Evolutionary conservation across 1,140 invertebrate species (phyloP).

Genomic region (Protaetia brevitarsis): DNA sequence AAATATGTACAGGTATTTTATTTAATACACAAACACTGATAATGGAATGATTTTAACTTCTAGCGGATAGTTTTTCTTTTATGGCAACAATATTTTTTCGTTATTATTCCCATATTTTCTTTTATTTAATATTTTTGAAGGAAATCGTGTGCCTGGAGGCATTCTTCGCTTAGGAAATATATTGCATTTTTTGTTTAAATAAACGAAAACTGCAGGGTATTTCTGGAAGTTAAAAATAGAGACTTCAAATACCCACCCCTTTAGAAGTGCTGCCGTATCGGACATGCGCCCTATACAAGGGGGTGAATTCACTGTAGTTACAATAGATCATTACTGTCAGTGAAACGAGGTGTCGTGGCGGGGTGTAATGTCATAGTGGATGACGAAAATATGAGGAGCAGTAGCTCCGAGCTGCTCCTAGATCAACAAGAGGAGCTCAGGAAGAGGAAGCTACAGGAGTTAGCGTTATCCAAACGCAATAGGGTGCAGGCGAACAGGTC

Average conservation of each 20-base stretch:
- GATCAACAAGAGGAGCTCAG: slow-evolving; percentile 68
- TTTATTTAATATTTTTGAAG: too few species aligned
- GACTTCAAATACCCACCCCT: background rate
- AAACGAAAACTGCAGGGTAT: too few species aligned
- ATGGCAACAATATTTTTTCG: too few species aligned
- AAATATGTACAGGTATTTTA: too few species aligned
- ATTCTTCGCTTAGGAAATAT: too few species aligned
- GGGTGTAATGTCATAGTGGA: slow-evolving; percentile 31
- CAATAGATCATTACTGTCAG: slow-evolving; percentile 13
- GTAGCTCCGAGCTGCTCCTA: slow-evolving; percentile 80
- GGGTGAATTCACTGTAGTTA: background rate
- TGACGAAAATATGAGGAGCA: slow-evolving; percentile 64
- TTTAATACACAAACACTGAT: too few species aligned
- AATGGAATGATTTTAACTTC: too few species aligned
- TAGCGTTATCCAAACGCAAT: slow-evolving; percentile 50
- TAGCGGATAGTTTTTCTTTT: too few species aligned
- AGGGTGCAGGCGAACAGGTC: slow-evolving; percentile 60
- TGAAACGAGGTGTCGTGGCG: background rate
- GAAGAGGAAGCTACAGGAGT: slow-evolving; percentile 66
- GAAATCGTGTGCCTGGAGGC: too few species aligned
- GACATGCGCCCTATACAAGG: background rate
- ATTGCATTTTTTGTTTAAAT: too few species aligned
- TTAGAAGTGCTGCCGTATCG: background rate
- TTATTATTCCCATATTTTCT: too few species aligned
- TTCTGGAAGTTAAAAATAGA: too few species aligned